A percentile compares a stretch with the other conserved stretches of the same genome.
Evolutionary conservation across 1,140 invertebrate genomes (phyloP).

Genomic region (Chrysopa pallens): DNA sequence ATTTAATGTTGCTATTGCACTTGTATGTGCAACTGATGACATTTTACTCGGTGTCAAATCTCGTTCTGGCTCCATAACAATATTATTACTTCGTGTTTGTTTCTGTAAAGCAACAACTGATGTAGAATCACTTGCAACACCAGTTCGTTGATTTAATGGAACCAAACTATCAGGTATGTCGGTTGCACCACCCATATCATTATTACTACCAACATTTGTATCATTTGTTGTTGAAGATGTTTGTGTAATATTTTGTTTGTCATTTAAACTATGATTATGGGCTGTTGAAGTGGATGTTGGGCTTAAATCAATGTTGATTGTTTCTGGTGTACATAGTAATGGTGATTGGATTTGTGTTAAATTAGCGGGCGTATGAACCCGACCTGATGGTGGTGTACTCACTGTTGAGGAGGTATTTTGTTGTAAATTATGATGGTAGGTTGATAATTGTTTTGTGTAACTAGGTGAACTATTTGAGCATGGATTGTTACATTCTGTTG

Average conservation of each 20-base stretch:
- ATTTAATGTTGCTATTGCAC: constrained; percentile 16
- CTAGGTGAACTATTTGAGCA: constrained; percentile 1
- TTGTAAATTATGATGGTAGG: constrained; percentile 5
- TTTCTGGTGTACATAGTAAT: too few species aligned
- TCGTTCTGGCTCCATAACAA: constrained; percentile 32
- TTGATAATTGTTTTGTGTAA: constrained; percentile 5
- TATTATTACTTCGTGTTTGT: too few species aligned
- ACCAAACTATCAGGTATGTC: constrained; percentile 3
- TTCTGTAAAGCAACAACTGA: too few species aligned
- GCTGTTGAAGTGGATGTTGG: constrained; percentile 8
- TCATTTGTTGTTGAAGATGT: constrained; percentile 6
- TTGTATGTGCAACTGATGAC: constrained; percentile 18
- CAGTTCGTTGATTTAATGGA: constrained; percentile 5
- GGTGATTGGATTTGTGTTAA: constrained; percentile 13
- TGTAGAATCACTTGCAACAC: not conserved
- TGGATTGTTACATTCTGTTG: constrained; percentile 9
- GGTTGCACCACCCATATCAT: not conserved
- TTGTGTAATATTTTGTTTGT: constrained; percentile 18
- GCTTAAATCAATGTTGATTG: constrained; percentile 11
- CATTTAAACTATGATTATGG: constrained; percentile 5
- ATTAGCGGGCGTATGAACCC: constrained; percentile 22
- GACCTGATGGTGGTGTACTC: constrained; percentile 9
- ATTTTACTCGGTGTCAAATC: constrained; percentile 30
- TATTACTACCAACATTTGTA: not conserved
- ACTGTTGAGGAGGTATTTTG: constrained; percentile 6